A percentile compares a stretch with the other conserved stretches of the same genome.
These are phyloP conservation scores for Erebia ligea DNA, from an alignment of 2,888 invertebrate genomes.

Conservation along the genomic window DNA sequence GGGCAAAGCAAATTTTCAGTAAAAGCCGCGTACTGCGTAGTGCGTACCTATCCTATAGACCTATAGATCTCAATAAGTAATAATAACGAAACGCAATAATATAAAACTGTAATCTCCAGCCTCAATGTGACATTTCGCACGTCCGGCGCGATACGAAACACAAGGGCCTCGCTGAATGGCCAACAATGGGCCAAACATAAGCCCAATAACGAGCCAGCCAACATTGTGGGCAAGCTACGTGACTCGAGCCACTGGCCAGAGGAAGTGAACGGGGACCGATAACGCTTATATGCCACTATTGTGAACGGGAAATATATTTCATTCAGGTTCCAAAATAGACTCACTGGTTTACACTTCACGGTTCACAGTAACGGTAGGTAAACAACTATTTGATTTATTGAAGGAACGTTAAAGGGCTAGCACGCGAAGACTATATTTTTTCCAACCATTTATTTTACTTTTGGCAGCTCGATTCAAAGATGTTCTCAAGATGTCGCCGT, in stretches of 20 bases:
- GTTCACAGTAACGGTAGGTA: background rate
- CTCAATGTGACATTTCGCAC: conserved; percentile 37
- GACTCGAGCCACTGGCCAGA: conserved; percentile 43
- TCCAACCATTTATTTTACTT: too few relatives aligned
- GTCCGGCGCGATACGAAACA: conserved; percentile 47
- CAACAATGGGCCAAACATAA: conserved; percentile 40
- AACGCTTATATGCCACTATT: conserved; percentile 44
- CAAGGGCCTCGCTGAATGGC: conserved; percentile 39
- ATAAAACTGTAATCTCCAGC: conserved; percentile 23
- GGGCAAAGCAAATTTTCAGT: background rate
- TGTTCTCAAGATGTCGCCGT: too few relatives aligned
- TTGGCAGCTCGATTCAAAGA: too few relatives aligned
- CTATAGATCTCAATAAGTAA: background rate
- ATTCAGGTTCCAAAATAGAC: conserved; percentile 26
- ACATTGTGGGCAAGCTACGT: conserved; percentile 50
- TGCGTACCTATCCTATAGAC: too few relatives aligned
- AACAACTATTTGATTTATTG: conserved; percentile 5
- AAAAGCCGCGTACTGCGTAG: background rate
- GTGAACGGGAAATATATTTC: conserved; percentile 40
- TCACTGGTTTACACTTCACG: conserved; percentile 9
- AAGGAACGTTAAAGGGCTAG: background rate
- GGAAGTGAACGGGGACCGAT: conserved; percentile 47
- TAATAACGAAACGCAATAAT: background rate
- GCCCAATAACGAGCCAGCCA: conserved; percentile 27
- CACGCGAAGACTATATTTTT: background rate